phyloP scores from a whole-genome alignment of 2,797 vertebrate genomes.

The Prionace glauca region DNA sequence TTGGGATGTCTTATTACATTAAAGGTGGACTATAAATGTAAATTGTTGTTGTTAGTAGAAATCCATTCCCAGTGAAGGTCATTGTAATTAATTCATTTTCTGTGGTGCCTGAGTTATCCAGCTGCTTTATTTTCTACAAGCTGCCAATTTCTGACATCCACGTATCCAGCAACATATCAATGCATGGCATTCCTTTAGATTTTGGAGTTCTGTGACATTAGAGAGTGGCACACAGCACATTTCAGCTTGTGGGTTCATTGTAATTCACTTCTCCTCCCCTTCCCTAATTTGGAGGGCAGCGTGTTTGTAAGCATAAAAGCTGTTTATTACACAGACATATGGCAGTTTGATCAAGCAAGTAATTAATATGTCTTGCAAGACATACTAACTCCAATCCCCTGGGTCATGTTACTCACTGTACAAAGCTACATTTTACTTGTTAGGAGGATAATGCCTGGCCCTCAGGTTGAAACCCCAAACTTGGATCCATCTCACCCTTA shows the following conservation, averaged over 20 bases:
- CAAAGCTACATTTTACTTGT: not conserved
- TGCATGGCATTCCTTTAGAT: not conserved
- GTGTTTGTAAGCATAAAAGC: not conserved
- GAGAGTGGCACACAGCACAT: not conserved
- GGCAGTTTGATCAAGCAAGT: constrained; percentile 15
- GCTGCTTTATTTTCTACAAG: not conserved
- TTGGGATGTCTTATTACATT: not conserved
- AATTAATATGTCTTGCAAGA: not conserved
- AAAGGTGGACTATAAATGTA: not conserved
- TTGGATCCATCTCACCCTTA: not conserved
- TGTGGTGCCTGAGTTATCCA: not conserved
- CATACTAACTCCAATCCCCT: not conserved
- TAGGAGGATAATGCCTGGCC: not conserved
- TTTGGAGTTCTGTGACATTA: not conserved
- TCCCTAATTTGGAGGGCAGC: not conserved
- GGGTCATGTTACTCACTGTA: not conserved
- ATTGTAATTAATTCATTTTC: not conserved
- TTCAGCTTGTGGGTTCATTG: not conserved
- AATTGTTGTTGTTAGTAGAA: not conserved
- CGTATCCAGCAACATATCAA: not conserved
- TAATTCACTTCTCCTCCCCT: not conserved
- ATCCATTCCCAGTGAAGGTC: not conserved
- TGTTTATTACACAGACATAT: constrained; percentile 2
- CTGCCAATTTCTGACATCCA: not conserved
- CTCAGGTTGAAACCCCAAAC: not conserved